Percentiles rank a stretch among this genome's conserved stretches.
These are phyloP conservation scores for Eupithecia dodoneata DNA, from an alignment of 2,888 invertebrate species.

Conservation along the genomic window DNA sequence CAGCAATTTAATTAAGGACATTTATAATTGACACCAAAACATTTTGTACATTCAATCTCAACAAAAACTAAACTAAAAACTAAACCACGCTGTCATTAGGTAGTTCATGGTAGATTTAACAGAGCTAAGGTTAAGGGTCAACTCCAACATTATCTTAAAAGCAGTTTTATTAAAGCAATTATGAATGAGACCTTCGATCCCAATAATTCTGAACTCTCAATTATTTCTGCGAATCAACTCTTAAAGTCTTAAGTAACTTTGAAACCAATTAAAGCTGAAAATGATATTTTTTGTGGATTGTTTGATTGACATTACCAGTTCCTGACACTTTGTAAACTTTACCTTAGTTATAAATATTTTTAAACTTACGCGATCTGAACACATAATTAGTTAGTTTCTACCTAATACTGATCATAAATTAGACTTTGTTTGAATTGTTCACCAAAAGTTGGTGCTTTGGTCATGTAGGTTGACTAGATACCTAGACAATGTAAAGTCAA, in stretches of 20 bases:
- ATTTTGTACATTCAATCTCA: slow-evolving; percentile 17
- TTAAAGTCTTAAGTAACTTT: neutral
- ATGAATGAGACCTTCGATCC: slow-evolving; percentile 14
- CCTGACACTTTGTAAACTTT: neutral
- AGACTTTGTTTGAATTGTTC: neutral
- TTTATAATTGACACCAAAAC: slow-evolving; percentile 2
- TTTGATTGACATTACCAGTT: neutral
- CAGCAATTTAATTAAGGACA: neutral
- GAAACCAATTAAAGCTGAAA: neutral
- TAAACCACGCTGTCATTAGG: slow-evolving; percentile 1
- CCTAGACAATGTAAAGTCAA: neutral
- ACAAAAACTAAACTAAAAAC: slow-evolving; percentile 27
- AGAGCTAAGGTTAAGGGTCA: slow-evolving; percentile 23
- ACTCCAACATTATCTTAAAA: slow-evolving; percentile 18
- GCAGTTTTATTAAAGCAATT: slow-evolving; percentile 9
- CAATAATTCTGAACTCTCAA: neutral
- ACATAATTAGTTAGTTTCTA: neutral
- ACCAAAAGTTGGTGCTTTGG: neutral
- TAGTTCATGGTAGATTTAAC: slow-evolving; percentile 11
- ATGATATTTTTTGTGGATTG: neutral
- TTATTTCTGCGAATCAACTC: slow-evolving; percentile 2
- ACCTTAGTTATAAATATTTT: too few species aligned
- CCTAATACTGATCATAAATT: neutral
- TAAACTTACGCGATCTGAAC: too few species aligned
- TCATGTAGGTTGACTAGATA: neutral